Conservation (phyloP, 2,888 invertebrate genomes). For the Leptinotarsa peninsularis region DNA sequence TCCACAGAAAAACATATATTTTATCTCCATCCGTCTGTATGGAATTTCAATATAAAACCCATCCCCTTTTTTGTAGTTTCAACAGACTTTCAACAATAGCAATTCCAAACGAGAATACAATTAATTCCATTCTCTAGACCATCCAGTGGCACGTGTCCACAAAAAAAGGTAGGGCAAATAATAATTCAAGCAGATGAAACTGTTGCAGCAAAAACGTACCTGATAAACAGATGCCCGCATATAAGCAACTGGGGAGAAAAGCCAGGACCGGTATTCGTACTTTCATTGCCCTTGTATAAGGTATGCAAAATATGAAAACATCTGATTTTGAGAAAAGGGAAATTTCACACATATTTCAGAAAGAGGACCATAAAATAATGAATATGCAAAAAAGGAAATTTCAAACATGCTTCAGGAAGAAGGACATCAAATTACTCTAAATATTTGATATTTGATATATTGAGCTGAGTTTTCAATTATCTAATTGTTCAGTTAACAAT, state of each 20-base stretch:
- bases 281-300: not conserved
- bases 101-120: constrained; percentile 25
- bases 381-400: too few species aligned
- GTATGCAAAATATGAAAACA: not conserved
- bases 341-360: not conserved
- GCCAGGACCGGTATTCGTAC: constrained; percentile 12
- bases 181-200: constrained; percentile 38
- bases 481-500: too few species aligned
- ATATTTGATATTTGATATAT: too few species aligned
- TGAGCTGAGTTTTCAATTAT: too few species aligned
- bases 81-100: constrained; percentile 38
- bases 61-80: constrained; percentile 30
- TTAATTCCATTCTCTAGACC: constrained; percentile 27
- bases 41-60: constrained; percentile 30
- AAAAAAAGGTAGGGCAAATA: constrained; percentile 28
- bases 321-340: not conserved
- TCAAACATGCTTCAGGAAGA: too few species aligned
- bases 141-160: constrained; percentile 35
- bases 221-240: constrained; percentile 37
- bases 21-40: constrained; percentile 4
- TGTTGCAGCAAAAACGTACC: constrained; percentile 35
- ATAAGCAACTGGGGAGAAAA: constrained; percentile 26
- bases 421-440: too few species aligned
- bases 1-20: constrained; percentile 10
- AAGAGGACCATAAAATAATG: too few species aligned